These are phyloP conservation scores for Grallaria varia DNA, from an alignment of 2,113 vertebrate species.

Conservation along the genomic window DNA sequence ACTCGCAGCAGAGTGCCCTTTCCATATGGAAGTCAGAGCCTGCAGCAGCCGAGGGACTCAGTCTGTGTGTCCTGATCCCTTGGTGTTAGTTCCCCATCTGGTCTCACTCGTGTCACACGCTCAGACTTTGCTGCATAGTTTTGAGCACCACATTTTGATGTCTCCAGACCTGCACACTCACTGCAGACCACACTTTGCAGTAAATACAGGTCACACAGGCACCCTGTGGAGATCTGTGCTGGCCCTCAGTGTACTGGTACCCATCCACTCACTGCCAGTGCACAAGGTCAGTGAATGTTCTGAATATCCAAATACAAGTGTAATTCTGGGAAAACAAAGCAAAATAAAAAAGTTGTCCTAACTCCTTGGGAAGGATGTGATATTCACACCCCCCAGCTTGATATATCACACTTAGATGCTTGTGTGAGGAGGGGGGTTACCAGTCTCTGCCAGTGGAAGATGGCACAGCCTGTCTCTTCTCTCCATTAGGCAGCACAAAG, in stretches of 20 bases:
- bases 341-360: neutral
- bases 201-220: neutral
- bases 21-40: neutral
- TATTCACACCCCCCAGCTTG: neutral
- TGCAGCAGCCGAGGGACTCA: neutral
- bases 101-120: fast-evolving
- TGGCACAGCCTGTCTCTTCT: neutral
- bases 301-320: neutral
- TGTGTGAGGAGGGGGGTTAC: neutral
- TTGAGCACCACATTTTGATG: neutral
- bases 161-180: neutral
- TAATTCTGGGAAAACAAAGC: neutral
- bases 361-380: neutral
- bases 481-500: neutral
- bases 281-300: neutral
- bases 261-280: too few species aligned
- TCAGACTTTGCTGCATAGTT: neutral
- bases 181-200: neutral
- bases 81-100: fast-evolving
- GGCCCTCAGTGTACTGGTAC: fast-evolving
- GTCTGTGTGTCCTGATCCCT: neutral
- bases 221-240: neutral
- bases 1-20: neutral
- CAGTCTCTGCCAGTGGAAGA: neutral
- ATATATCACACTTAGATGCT: neutral